Percentiles rank a stretch among this genome's conserved stretches.
Evolutionary conservation across 1,140 invertebrate genomes (phyloP).

Genomic region (Scaptomyza hsui): DNA sequence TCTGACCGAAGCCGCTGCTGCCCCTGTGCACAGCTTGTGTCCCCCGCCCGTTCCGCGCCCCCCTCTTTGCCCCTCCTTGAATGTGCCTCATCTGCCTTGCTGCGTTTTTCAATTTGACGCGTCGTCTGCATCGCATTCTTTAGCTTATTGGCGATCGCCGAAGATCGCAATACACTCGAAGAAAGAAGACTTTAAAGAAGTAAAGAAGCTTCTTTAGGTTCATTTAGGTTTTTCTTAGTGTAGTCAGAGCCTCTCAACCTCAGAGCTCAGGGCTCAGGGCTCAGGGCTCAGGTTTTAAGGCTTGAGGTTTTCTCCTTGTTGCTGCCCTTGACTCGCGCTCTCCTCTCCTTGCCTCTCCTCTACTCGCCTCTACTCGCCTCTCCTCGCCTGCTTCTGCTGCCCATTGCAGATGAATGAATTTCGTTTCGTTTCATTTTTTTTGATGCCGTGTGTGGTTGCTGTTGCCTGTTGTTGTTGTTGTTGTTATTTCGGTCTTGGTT

Average conservation of each 20-base stretch:
- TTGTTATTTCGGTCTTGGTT: slow-evolving; percentile 23
- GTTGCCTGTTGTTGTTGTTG: slow-evolving; percentile 8
- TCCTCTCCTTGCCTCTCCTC: neutral
- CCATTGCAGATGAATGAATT: slow-evolving; percentile 79
- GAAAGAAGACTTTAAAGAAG: too few relatives aligned
- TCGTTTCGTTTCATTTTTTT: slow-evolving; percentile 44
- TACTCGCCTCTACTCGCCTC: slow-evolving; percentile 63
- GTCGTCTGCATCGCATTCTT: slow-evolving; percentile 64
- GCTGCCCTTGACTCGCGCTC: neutral
- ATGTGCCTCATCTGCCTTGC: neutral
- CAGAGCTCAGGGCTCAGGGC: neutral
- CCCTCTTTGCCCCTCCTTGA: neutral
- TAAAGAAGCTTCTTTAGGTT: too few relatives aligned
- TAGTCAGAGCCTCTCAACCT: slow-evolving; percentile 4
- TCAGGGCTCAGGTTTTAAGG: neutral
- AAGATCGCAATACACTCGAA: slow-evolving; percentile 16
- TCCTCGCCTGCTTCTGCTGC: too few relatives aligned
- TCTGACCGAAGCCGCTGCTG: slow-evolving; percentile 54
- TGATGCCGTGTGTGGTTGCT: slow-evolving; percentile 36
- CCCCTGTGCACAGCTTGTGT: neutral
- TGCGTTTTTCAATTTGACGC: slow-evolving; percentile 76
- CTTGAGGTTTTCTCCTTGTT: neutral
- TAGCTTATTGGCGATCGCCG: slow-evolving; percentile 45
- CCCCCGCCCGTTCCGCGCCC: neutral
- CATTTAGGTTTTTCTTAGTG: neutral